Base-by-base conservation (phyloP, 1,140 invertebrate species). In the Bombus confusus region DNA sequence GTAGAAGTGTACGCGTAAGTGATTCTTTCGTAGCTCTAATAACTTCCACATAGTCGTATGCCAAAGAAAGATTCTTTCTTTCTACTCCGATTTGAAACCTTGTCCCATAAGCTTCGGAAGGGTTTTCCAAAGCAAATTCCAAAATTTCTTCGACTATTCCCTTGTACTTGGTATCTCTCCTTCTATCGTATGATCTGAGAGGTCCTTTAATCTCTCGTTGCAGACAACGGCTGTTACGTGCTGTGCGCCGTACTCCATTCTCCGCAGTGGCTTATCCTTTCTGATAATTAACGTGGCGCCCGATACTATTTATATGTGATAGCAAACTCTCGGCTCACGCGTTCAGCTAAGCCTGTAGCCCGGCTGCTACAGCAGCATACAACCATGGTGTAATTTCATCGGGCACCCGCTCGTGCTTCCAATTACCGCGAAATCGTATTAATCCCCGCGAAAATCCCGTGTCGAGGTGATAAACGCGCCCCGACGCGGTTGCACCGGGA, bases 371-470 rank as follows among this genome's bases (percentile, higher is more conserved):
- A 80, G 59, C 43, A 66, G 15, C 64, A 41, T 78, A 69, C 75
- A 43, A 62, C 77, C 73, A 18, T 37, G 72, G 72, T 77, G 88
- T 85, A 90, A 88, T 90, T 90, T 87, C 83, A 83, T 78, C 72
- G 78, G 81, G 85, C 69, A 79, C 68, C 47, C 79, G 89, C 83
- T 74, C 77, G 84, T 86, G 87, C 83, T 90, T 90, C 90, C 90
- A 91, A 91, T 91, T 91, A 91, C 87, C 87, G 66, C 89, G 84
- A 88, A 90, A 90, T 90, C 81, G 90, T 88, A 91, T 91, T 91
- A 91, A 91, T 91, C 90, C 88, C 68, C 80, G 80, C 81, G 90
- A 90, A 91, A 90, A 91, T 86, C 87, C 87, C 81, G 74, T 75
- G 86, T 88, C 86, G 88, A 72, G 74, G 87, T 90, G 88, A 91